These are phyloP conservation scores for Nesogale talazaci DNA, from an alignment of 2,113 vertebrate species.

Conservation along the genomic window DNA sequence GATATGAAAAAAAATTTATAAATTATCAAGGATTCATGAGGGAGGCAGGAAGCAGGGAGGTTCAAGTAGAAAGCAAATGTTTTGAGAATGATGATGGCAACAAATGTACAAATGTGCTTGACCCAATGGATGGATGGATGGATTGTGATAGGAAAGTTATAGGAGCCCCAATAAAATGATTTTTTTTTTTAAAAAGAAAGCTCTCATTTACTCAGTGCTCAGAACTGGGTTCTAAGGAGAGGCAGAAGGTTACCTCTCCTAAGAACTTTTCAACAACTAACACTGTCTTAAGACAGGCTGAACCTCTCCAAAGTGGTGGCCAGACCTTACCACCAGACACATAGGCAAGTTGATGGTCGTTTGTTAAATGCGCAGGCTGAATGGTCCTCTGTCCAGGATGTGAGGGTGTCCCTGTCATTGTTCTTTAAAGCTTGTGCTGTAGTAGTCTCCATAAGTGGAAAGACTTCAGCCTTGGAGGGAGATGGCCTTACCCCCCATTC, in stretches of 20 bases:
- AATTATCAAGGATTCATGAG: too few relatives aligned
- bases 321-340: neutral
- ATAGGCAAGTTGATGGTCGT: neutral
- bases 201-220: neutral
- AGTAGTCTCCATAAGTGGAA: neutral
- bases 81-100: too few relatives aligned
- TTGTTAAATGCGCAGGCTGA: neutral
- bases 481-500: neutral
- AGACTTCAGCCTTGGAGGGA: neutral
- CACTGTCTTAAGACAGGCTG: neutral
- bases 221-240: accelerated
- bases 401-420: neutral
- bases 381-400: neutral
- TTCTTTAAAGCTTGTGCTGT: neutral
- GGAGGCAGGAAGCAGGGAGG: too few relatives aligned
- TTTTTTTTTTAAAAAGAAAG: neutral
- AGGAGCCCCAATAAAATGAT: too few relatives aligned
- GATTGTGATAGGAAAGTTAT: too few relatives aligned
- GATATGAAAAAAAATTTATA: too few relatives aligned
- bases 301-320: neutral
- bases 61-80: too few relatives aligned
- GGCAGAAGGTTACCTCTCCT: neutral
- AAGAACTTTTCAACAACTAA: neutral
- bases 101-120: too few relatives aligned
- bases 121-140: too few relatives aligned